Percentiles rank a stretch among this genome's conserved stretches.
These are phyloP conservation scores for Ambastaia sidthimunki DNA, from an alignment of 2,797 vertebrate genomes.

Conservation along the genomic window DNA sequence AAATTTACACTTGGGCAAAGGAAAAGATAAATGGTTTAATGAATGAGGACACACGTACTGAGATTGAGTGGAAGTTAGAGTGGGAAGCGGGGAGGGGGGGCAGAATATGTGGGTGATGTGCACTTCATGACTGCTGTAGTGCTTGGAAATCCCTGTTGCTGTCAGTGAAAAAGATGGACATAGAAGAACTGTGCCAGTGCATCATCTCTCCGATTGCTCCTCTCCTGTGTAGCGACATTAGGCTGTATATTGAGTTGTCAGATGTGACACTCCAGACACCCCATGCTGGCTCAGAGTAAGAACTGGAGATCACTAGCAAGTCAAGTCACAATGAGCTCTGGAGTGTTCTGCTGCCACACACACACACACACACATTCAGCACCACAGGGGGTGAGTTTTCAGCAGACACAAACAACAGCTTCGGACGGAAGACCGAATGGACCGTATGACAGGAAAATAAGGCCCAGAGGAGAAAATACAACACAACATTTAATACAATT, in stretches of 20 bases:
- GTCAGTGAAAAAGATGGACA: conserved; percentile 49
- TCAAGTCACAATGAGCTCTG: conserved; percentile 45
- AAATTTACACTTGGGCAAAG: not conserved
- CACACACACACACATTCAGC: conserved; percentile 39
- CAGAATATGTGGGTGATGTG: conserved; percentile 16
- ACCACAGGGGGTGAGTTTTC: conserved; percentile 39
- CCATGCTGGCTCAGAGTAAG: conserved; percentile 49
- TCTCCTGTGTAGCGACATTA: conserved; percentile 48
- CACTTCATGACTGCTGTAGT: conserved; percentile 8
- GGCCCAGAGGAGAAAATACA: not conserved
- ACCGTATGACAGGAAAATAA: conserved; percentile 11
- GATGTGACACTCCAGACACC: conserved; percentile 57
- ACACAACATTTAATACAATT: not conserved
- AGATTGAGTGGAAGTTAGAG: not conserved
- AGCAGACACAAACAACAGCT: conserved; percentile 32
- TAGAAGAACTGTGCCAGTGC: conserved; percentile 29
- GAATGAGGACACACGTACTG: not conserved
- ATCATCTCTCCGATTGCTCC: conserved; percentile 48
- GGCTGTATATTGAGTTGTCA: conserved; percentile 59
- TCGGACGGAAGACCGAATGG: not conserved
- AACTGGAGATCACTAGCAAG: conserved; percentile 55
- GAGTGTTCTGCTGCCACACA: conserved; percentile 40
- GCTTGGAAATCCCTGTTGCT: conserved; percentile 40
- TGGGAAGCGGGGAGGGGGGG: not conserved
- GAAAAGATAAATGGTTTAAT: not conserved